Base-by-base conservation (phyloP, 2,888 invertebrate species). In the Orthosia gracilis region DNA sequence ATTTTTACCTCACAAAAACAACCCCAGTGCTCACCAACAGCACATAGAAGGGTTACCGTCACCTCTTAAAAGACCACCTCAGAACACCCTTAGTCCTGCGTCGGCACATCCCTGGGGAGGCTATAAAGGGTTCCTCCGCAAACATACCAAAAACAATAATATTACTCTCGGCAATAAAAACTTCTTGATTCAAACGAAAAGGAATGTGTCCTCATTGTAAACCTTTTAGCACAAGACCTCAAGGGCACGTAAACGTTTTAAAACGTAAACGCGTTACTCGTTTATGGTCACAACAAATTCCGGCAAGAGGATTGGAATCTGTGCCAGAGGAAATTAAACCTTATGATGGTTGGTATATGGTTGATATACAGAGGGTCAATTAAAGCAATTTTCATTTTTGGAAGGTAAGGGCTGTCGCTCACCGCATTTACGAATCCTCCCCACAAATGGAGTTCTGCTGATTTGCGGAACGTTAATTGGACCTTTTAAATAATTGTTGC, bases 261-360 rank as follows among this genome's bases (percentile, higher is more conserved):
- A 87, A 80, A 80, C 72, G 54, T 80, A 81, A 84, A 84, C 64
- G 70, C 52, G 59, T 79, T 76, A 80, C 69, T 26, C 76, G 73
- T 86, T 86, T 84, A 84, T 76, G 80, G 86, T 75, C 75, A 82
- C 77, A 84, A 84, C 82, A 80, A 87, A 86, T 74, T 67, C 21
- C 40, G 45, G 18, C 31, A 47, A 31, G 68, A 47, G 40, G 21
- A 59, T 47, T 47, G 18, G 26, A 72, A 63, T 49, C 50, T 64
- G 50, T 71, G 67, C 40, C 68, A 65, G 31, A 47, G 45, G 52
- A 84, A 78, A 77, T 73, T 77, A 23, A 62, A 80, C 84, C 57
- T 62, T 87, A 86, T 73, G n/a, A 0, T 13, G 2, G 18, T 23
- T 13, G 4, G 0, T 3, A 52, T 70, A 81, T 73, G 68, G 78